phyloP scores from a whole-genome alignment of 2,113 vertebrate genomes.

The Plotosus lineatus region DNA sequence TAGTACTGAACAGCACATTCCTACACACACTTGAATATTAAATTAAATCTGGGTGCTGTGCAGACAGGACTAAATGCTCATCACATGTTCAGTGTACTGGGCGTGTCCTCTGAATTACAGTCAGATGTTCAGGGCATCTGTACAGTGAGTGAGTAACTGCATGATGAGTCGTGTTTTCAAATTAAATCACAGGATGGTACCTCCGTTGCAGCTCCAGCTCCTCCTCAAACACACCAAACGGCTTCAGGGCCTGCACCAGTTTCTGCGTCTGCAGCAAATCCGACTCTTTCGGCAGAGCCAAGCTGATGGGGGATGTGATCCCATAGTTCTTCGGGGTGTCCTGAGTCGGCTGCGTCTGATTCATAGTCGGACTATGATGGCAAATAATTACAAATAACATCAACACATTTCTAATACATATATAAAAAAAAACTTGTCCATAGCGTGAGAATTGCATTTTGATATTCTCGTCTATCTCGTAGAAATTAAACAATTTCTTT shows the following conservation, averaged over 20 bases:
- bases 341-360: conserved; percentile 77
- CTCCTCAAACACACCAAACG: conserved; percentile 85
- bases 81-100: too few relatives aligned
- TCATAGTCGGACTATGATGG: conserved; percentile 78
- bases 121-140: too few relatives aligned
- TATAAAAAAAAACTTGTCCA: not conserved
- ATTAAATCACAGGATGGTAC: conserved; percentile 56
- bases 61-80: too few relatives aligned
- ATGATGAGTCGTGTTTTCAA: not conserved
- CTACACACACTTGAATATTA: too few relatives aligned
- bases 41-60: too few relatives aligned
- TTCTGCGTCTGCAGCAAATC: conserved; percentile 83
- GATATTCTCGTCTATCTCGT: not conserved
- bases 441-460: not conserved
- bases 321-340: conserved; percentile 83
- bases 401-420: not conserved
- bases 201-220: conserved; percentile 85
- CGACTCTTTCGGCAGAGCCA: conserved; percentile 82
- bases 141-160: too few relatives aligned
- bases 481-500: not conserved
- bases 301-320: conserved; percentile 87
- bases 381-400: not conserved
- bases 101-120: too few relatives aligned
- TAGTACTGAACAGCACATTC: too few relatives aligned
- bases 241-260: conserved; percentile 81